These are phyloP conservation scores for Pseudochromis fuscus DNA, from an alignment of 2,797 vertebrate species.

Conservation along the genomic window DNA sequence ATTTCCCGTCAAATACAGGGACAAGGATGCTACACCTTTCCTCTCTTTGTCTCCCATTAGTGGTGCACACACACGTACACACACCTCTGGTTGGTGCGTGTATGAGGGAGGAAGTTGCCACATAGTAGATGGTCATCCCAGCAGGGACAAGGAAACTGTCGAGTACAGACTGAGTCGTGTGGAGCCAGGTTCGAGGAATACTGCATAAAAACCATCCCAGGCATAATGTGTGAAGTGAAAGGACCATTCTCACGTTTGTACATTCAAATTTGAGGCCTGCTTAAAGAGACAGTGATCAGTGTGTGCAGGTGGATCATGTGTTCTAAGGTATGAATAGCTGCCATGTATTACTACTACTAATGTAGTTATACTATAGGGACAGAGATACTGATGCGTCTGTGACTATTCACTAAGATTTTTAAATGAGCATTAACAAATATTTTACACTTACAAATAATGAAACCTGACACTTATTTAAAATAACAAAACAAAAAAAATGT, in stretches of 20 bases:
- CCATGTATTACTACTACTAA: slow-evolving; percentile 1
- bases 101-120: slow-evolving; percentile 82
- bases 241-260: background rate
- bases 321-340: slow-evolving; percentile 22
- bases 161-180: slow-evolving; percentile 36
- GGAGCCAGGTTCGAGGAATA: slow-evolving; percentile 7
- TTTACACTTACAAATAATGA: background rate
- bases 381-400: slow-evolving; percentile 19
- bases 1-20: slow-evolving; percentile 14
- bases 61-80: slow-evolving; percentile 50
- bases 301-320: background rate
- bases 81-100: slow-evolving; percentile 54
- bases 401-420: no score
- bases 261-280: background rate
- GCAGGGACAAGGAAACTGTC: slow-evolving; percentile 42
- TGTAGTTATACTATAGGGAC: slow-evolving; percentile 12
- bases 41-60: slow-evolving; percentile 90
- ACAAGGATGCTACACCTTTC: slow-evolving; percentile 92
- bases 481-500: background rate
- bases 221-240: background rate
- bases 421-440: background rate
- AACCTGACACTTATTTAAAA: background rate
- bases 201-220: slow-evolving; percentile 1
- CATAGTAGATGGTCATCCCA: slow-evolving; percentile 10
- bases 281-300: background rate